A percentile compares a stretch with the other conserved stretches of the same genome.
Conservation (phyloP, 2,797 vertebrate genomes). For the Thamnophis elegans region DNA sequence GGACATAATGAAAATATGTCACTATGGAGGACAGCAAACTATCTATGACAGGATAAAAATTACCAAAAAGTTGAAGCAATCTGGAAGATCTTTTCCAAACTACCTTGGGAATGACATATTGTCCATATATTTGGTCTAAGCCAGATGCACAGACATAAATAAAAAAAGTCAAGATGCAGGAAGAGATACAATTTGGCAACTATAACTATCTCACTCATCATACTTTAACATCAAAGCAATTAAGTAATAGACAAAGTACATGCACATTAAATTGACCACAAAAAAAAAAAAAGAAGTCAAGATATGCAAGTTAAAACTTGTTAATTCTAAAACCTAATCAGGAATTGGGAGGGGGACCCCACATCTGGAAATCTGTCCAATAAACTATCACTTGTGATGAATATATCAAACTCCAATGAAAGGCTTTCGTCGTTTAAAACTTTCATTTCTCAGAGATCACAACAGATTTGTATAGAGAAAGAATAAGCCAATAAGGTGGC, state of each 20-base stretch:
- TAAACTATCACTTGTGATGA: not conserved
- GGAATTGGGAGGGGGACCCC: not conserved
- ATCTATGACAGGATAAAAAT: slow-evolving; percentile 35
- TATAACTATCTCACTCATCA: not conserved
- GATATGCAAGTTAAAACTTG: not conserved
- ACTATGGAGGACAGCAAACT: slow-evolving; percentile 28
- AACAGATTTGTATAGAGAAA: not conserved
- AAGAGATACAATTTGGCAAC: slow-evolving; percentile 7
- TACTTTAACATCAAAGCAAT: slow-evolving; percentile 26
- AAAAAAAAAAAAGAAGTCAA: not conserved
- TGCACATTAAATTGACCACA: not conserved
- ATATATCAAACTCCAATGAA: not conserved
- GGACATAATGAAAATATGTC: slow-evolving; percentile 42
- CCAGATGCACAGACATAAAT: not conserved
- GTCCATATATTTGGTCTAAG: slow-evolving; percentile 17
- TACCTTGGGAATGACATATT: slow-evolving; percentile 33
- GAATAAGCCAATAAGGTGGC: not conserved
- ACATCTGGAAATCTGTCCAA: not conserved
- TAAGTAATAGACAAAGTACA: slow-evolving; percentile 7
- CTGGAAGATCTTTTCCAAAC: slow-evolving; percentile 34
- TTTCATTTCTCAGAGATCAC: slow-evolving; percentile 19
- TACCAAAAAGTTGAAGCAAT: slow-evolving; percentile 30
- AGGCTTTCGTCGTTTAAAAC: slow-evolving; percentile 17
- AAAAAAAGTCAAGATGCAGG: not conserved
- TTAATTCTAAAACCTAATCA: not conserved